phyloP scores from a whole-genome alignment of 2,113 vertebrate species.

The Hippoglossus stenolepis region DNA sequence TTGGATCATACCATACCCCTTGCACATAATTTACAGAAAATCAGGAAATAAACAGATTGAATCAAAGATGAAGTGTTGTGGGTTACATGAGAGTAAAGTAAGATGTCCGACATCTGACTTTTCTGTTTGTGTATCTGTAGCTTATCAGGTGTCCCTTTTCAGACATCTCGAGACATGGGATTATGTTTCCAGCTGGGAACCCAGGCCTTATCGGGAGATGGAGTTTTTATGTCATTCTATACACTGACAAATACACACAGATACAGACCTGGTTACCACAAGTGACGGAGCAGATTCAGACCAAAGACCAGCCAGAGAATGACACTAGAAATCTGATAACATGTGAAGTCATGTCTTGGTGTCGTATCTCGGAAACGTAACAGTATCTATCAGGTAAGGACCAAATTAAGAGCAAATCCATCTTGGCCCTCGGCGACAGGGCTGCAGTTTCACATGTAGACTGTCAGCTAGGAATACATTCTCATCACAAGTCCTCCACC shows the following conservation, averaged over 20 bases:
- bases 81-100: background rate
- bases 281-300: background rate
- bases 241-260: background rate
- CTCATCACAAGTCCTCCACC: conserved; percentile 28
- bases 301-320: conserved; percentile 2
- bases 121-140: no score
- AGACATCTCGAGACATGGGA: no score
- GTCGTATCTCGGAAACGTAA: conserved; percentile 15
- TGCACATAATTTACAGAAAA: no score
- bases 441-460: conserved; percentile 17
- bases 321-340: conserved; percentile 16
- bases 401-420: conserved; percentile 16
- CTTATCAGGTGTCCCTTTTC: no score
- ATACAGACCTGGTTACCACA: background rate
- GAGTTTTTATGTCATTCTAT: conserved; percentile 10
- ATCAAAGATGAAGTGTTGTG: background rate
- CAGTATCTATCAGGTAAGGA: conserved; percentile 29
- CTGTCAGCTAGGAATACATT: conserved; percentile 16
- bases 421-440: background rate
- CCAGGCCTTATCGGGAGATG: background rate
- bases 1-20: no score
- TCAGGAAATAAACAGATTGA: no score
- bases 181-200: conserved; percentile 10
- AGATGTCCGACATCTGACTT: background rate
- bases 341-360: background rate